Percentiles rank a stretch among this genome's conserved stretches.
Conservation (phyloP, 2,113 vertebrate species). For the Microcebus jonahi region DNA sequence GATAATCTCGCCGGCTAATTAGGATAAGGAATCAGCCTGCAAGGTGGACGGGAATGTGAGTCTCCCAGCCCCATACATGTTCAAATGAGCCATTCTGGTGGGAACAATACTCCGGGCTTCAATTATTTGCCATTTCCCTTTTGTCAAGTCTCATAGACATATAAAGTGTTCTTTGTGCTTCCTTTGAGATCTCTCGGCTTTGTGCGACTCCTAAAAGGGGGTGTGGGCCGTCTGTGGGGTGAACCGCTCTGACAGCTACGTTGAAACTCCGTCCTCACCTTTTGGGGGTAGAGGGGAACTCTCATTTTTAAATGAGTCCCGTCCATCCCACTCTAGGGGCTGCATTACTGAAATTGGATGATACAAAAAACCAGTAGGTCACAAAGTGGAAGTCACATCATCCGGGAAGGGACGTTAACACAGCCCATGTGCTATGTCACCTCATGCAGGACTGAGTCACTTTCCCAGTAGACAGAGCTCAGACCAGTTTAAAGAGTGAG, state of each 20-base stretch:
- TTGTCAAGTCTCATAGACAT: not conserved
- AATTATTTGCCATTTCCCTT: not conserved
- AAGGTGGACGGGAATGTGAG: not conserved
- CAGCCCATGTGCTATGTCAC: rapidly evolving
- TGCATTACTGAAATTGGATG: not conserved
- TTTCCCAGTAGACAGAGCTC: not conserved
- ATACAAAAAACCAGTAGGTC: not conserved
- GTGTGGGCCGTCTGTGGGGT: rapidly evolving
- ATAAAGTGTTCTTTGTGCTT: rapidly evolving
- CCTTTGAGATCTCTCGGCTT: not conserved
- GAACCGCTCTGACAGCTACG: rapidly evolving
- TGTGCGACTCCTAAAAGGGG: not conserved
- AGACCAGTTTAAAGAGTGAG: not conserved
- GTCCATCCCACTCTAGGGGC: not conserved
- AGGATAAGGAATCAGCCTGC: constrained; percentile 59
- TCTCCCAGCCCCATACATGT: not conserved
- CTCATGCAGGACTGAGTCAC: not conserved
- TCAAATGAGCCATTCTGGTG: constrained; percentile 39
- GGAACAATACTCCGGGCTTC: constrained; percentile 45
- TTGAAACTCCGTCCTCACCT: not conserved
- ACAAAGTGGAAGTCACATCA: rapidly evolving
- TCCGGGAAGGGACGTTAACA: rapidly evolving
- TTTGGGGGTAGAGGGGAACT: too few relatives aligned
- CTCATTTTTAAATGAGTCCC: not conserved
- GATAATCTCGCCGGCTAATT: constrained; percentile 37